Conservation (phyloP, 2,797 vertebrate genomes). For the Chaetophractus vellerosus region DNA sequence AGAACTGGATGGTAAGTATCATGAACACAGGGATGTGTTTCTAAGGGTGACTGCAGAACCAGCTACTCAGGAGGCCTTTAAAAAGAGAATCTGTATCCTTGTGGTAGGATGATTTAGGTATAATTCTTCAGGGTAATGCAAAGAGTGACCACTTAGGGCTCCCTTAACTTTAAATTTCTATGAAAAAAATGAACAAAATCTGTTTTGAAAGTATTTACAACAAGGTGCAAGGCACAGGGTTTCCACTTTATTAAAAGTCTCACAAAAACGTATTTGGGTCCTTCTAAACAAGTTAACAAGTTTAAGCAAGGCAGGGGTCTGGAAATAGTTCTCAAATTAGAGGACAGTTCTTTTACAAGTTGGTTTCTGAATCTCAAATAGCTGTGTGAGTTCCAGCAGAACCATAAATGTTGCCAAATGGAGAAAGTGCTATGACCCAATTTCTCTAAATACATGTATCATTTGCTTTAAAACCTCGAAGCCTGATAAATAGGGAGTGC, state of each 20-base stretch:
- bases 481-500: slow-evolving; percentile 60
- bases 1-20: neutral
- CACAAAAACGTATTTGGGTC: slow-evolving; percentile 56
- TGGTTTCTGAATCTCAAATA: slow-evolving; percentile 32
- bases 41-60: neutral
- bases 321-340: slow-evolving; percentile 6
- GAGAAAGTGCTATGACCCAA: slow-evolving; percentile 51
- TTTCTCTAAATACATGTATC: slow-evolving; percentile 62
- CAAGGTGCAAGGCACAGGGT: neutral
- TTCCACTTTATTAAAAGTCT: slow-evolving; percentile 11
- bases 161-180: slow-evolving; percentile 22
- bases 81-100: neutral
- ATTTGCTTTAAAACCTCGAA: slow-evolving; percentile 57
- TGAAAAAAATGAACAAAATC: neutral
- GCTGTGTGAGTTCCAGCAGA: neutral
- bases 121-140: neutral
- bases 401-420: neutral
- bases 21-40: neutral
- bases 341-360: neutral
- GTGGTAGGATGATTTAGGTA: neutral
- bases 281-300: slow-evolving; percentile 56
- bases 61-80: neutral
- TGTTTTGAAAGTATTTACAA: slow-evolving; percentile 42
- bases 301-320: slow-evolving; percentile 13
- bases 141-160: neutral